These are phyloP conservation scores for Marcusenius ussheri DNA, from an alignment of 2,113 vertebrate genomes.

Conservation along the genomic window DNA sequence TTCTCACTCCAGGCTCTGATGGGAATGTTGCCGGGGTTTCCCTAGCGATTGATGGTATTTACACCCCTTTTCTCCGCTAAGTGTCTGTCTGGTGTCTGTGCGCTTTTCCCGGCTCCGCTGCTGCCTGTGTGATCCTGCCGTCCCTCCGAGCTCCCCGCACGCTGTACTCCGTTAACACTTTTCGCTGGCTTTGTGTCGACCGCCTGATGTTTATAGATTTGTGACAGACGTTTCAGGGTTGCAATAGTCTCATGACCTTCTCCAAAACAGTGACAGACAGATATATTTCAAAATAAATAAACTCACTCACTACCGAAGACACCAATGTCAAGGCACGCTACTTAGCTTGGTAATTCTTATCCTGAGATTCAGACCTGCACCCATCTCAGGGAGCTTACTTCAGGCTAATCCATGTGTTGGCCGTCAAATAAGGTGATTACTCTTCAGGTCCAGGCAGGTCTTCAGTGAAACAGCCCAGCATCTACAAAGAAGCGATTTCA, in stretches of 20 bases:
- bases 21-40: constrained; percentile 47
- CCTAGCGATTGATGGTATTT: constrained; percentile 54
- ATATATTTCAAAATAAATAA: neutral
- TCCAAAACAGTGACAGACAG: neutral
- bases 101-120: neutral
- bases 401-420: neutral
- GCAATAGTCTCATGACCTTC: neutral
- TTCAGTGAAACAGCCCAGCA: neutral
- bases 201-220: neutral
- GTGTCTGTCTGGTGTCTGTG: constrained; percentile 33
- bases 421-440: neutral
- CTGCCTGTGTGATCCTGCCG: neutral
- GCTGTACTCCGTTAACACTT: neutral
- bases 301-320: neutral
- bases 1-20: constrained; percentile 53
- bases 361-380: too few relatives aligned
- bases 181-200: neutral
- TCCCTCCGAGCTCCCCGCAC: neutral
- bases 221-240: neutral
- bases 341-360: neutral
- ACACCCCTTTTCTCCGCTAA: constrained; percentile 45
- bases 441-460: neutral
- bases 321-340: neutral
- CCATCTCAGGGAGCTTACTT: neutral
- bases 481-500: neutral